A percentile compares a stretch with the other conserved stretches of the same genome.
phyloP scores from a whole-genome alignment of 2,113 vertebrate genomes.

The Carettochelys insculpta region DNA sequence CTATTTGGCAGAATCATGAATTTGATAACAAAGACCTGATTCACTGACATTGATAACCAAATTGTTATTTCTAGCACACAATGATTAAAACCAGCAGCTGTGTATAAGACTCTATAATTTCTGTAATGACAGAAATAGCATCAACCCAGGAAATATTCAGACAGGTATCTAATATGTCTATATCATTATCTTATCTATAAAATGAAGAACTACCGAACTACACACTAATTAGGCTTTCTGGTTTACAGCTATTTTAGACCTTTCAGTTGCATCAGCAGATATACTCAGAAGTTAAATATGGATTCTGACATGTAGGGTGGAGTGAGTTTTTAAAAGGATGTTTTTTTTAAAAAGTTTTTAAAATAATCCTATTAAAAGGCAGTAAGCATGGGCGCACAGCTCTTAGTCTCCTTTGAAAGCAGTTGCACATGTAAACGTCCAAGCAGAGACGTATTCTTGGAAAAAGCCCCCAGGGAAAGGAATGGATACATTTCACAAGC shows the following conservation, averaged over 20 bases:
- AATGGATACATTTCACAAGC: rapidly evolving
- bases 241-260: conserved; percentile 7
- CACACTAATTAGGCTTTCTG: conserved; percentile 15
- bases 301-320: not conserved
- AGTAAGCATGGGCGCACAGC: not conserved
- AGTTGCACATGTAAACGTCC: not conserved
- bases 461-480: not conserved
- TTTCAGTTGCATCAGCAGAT: not conserved
- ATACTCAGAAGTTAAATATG: not conserved
- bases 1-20: conserved; percentile 35
- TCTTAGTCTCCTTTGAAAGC: not conserved
- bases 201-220: not conserved
- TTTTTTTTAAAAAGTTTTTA: no score
- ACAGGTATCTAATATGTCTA: conserved; percentile 53
- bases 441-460: not conserved
- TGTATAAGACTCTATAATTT: not conserved
- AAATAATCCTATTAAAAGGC: not conserved
- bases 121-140: conserved; percentile 30
- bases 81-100: conserved; percentile 8
- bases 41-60: conserved; percentile 36
- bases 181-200: conserved; percentile 23
- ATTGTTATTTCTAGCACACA: conserved; percentile 25
- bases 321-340: not conserved
- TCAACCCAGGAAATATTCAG: conserved; percentile 32
- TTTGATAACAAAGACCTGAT: conserved; percentile 61